phyloP scores from a whole-genome alignment of 2,113 vertebrate genomes.

The Myotis yumanensis region DNA sequence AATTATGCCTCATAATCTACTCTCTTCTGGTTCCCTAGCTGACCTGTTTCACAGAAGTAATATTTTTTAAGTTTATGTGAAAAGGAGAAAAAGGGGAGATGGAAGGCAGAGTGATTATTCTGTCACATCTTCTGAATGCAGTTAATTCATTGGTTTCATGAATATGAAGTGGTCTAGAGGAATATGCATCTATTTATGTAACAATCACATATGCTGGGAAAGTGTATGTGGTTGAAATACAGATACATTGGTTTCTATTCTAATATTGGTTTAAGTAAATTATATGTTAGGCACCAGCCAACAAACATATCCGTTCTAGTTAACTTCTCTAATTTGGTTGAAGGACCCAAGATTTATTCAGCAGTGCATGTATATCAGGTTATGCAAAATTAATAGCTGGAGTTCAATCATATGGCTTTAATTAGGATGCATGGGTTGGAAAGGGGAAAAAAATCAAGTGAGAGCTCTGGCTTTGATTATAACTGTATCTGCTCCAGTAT shows the following conservation, averaged over 20 bases:
- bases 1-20: conserved; percentile 50
- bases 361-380: conserved; percentile 80
- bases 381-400: conserved; percentile 85
- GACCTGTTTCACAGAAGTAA: conserved; percentile 17
- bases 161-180: conserved; percentile 73
- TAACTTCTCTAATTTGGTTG: conserved; percentile 83
- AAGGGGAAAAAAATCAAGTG: conserved; percentile 50
- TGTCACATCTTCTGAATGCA: conserved; percentile 74
- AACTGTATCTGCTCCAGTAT: conserved; percentile 79
- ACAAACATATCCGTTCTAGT: conserved; percentile 83
- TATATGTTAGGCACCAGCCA: conserved; percentile 79
- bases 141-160: conserved; percentile 74
- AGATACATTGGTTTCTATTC: conserved; percentile 77
- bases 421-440: conserved; percentile 79
- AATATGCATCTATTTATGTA: conserved; percentile 78
- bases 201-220: conserved; percentile 76
- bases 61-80: conserved; percentile 46
- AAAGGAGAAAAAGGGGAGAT: conserved; percentile 26
- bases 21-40: conserved; percentile 23
- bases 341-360: conserved; percentile 78
- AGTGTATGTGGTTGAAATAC: conserved; percentile 81
- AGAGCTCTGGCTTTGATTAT: conserved; percentile 82
- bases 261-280: conserved; percentile 83
- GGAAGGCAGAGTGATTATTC: conserved; percentile 43
- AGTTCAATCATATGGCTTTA: conserved; percentile 82